These are phyloP conservation scores for Bradypodion pumilum DNA, from an alignment of 2,797 vertebrate genomes.

Conservation along the genomic window DNA sequence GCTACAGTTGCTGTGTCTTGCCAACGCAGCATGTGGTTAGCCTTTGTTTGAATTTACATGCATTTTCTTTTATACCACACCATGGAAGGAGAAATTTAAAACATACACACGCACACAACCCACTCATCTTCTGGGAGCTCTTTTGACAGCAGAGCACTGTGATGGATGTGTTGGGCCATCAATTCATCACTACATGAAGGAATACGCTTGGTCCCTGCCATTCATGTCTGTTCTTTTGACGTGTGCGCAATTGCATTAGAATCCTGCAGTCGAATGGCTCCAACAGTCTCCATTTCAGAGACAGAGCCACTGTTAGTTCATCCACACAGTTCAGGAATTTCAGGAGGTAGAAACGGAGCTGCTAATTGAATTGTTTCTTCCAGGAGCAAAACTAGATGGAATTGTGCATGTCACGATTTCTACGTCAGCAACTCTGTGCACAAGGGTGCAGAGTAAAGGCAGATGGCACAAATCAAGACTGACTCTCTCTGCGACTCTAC, in stretches of 20 bases:
- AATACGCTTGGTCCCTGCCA: constrained; percentile 46
- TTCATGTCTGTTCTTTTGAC: constrained; percentile 40
- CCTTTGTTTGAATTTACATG: constrained; percentile 5
- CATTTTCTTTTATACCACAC: not conserved
- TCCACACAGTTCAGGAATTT: not conserved
- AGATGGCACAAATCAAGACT: not conserved
- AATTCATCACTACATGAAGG: constrained; percentile 56
- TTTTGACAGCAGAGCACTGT: constrained; percentile 53
- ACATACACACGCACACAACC: too few species aligned
- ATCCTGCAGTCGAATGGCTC: constrained; percentile 15
- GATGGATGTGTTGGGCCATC: constrained; percentile 60
- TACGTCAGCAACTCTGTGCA: not conserved
- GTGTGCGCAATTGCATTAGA: constrained; percentile 31
- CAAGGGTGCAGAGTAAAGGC: not conserved
- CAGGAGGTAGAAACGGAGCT: not conserved
- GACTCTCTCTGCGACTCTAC: not conserved
- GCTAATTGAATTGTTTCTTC: not conserved
- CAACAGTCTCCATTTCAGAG: constrained; percentile 31
- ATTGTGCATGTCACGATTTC: too few species aligned
- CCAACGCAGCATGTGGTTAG: not conserved
- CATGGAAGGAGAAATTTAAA: constrained; percentile 44
- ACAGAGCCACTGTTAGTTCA: rapidly evolving
- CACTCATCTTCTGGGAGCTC: constrained; percentile 53
- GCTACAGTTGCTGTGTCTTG: not conserved
- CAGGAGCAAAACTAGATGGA: constrained; percentile 1